These are phyloP conservation scores for Caenorhabditis macrosperma DNA, from an alignment of 2,888 invertebrate species.

Conservation along the genomic window DNA sequence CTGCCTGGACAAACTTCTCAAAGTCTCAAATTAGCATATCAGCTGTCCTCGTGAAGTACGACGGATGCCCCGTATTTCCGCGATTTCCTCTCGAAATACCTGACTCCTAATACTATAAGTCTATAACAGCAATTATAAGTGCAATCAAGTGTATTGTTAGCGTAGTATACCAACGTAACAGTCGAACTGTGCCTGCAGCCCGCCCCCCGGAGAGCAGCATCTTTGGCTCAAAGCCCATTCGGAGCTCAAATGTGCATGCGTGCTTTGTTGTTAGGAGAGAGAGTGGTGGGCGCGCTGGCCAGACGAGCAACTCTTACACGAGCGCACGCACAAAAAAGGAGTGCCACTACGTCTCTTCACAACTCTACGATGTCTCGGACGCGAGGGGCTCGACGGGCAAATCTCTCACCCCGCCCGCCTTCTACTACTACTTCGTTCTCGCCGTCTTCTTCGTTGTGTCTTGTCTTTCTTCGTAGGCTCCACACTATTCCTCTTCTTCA, in stretches of 20 bases:
- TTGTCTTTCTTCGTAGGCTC: background rate
- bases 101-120: too few relatives aligned
- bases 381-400: constrained; percentile 7
- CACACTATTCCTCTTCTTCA: background rate
- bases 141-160: too few relatives aligned
- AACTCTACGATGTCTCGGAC: background rate
- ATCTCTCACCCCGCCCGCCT: constrained; percentile 7
- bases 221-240: too few relatives aligned
- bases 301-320: background rate
- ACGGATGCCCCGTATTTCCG: too few relatives aligned
- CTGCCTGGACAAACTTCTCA: too few relatives aligned
- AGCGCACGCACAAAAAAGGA: background rate
- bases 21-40: too few relatives aligned
- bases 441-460: background rate
- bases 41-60: too few relatives aligned
- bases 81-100: too few relatives aligned
- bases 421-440: constrained; percentile 17
- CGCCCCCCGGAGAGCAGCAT: too few relatives aligned
- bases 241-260: background rate
- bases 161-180: too few relatives aligned
- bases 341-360: background rate
- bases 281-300: background rate
- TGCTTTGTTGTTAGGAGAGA: constrained; percentile 2
- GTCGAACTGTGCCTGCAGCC: too few relatives aligned
- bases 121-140: too few relatives aligned